Percentiles rank a stretch among this genome's conserved stretches.
phyloP scores from a whole-genome alignment of 2,888 invertebrate species.

The Spodoptera exigua region DNA sequence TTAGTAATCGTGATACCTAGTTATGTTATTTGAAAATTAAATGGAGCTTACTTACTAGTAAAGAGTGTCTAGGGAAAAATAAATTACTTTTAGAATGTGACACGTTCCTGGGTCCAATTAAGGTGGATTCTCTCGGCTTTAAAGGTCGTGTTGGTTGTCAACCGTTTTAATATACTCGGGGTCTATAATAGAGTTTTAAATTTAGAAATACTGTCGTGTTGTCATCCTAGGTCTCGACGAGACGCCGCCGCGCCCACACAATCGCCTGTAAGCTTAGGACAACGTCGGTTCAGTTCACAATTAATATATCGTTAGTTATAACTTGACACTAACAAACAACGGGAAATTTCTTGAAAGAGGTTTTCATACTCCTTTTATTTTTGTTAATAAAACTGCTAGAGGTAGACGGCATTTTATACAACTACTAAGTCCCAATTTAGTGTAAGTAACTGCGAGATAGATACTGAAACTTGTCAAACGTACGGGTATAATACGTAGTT shows the following conservation, averaged over 20 bases:
- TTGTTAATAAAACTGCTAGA: too few species aligned
- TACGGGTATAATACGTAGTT: too few species aligned
- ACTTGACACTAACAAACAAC: slow-evolving; percentile 18
- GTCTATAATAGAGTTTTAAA: slow-evolving; percentile 36
- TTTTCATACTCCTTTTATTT: neutral
- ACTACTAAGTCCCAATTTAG: too few species aligned
- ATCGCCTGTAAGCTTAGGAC: slow-evolving; percentile 15
- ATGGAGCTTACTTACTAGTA: slow-evolving; percentile 16
- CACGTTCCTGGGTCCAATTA: slow-evolving; percentile 11
- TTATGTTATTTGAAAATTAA: slow-evolving; percentile 15
- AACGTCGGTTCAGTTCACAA: slow-evolving; percentile 53
- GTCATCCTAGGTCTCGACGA: slow-evolving; percentile 26
- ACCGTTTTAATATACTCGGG: slow-evolving; percentile 13
- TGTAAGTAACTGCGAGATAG: too few species aligned
- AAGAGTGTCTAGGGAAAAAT: slow-evolving; percentile 9
- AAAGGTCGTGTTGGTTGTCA: slow-evolving; percentile 25
- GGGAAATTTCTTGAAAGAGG: neutral
- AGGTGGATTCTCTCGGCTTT: slow-evolving; percentile 1
- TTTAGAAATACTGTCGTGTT: slow-evolving; percentile 32
- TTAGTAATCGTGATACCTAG: slow-evolving; percentile 9
- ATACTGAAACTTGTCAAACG: too few species aligned
- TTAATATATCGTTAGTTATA: slow-evolving; percentile 30
- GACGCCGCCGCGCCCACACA: slow-evolving; percentile 52
- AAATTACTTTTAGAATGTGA: slow-evolving; percentile 20
- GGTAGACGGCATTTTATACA: too few species aligned